Evolutionary conservation across 2,113 vertebrate species (phyloP).

Genomic region (Petroica traversi): DNA sequence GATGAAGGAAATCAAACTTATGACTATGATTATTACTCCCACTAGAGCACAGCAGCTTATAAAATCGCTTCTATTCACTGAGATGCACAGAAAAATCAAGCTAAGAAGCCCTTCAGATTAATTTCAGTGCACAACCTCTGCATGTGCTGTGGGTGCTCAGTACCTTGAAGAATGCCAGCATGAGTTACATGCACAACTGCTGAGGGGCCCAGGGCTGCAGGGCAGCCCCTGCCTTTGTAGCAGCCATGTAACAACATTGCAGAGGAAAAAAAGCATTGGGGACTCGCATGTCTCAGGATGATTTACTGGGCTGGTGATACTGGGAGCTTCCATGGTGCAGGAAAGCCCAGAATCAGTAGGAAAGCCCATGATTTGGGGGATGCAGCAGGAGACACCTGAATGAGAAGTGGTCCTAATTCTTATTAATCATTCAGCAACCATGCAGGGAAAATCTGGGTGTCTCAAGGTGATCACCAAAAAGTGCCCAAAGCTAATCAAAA

Average conservation of each 20-base stretch:
- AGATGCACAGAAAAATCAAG: not conserved
- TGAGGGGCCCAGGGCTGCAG: slow-evolving; percentile 50
- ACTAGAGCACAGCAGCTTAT: not conserved
- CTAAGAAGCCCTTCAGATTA: not conserved
- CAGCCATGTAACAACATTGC: not conserved
- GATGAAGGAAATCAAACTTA: not conserved
- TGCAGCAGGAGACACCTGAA: not conserved
- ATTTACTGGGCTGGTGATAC: not conserved
- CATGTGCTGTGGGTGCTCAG: not conserved
- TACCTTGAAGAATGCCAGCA: slow-evolving; percentile 50
- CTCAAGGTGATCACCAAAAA: not conserved
- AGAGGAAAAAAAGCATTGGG: not conserved
- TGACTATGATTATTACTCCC: not conserved
- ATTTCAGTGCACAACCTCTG: slow-evolving; percentile 9
- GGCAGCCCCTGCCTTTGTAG: slow-evolving; percentile 31
- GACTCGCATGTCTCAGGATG: not conserved
- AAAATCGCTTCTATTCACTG: not conserved
- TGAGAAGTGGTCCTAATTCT: not conserved
- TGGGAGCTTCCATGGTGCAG: not conserved
- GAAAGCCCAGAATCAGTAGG: not conserved
- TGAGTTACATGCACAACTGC: slow-evolving; percentile 71
- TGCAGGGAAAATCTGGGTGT: not conserved
- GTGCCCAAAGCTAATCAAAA: not conserved
- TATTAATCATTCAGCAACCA: not conserved
- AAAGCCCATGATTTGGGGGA: not conserved